phyloP scores from a whole-genome alignment of 2,113 vertebrate species.

The Scatophagus argus region DNA sequence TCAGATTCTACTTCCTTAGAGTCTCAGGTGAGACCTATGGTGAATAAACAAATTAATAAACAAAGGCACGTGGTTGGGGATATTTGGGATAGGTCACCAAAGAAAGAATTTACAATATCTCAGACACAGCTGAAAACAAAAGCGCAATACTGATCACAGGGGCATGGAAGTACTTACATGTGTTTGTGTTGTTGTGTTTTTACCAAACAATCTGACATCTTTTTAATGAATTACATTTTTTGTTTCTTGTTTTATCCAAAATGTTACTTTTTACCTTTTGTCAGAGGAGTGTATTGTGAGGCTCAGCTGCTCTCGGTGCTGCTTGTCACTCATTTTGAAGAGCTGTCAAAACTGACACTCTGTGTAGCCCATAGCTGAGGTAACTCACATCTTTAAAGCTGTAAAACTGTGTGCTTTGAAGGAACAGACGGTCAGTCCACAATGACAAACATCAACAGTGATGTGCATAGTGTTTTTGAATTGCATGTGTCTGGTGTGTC shows the following conservation, averaged over 20 bases:
- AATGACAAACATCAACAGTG: slow-evolving; percentile 35
- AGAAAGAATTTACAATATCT: neutral
- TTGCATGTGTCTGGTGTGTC: neutral
- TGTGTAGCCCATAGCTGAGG: slow-evolving; percentile 32
- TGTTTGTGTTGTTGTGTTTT: neutral
- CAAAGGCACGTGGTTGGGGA: neutral
- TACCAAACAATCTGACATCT: neutral
- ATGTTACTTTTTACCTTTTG: slow-evolving; percentile 15
- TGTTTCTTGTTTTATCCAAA: neutral
- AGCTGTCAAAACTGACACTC: slow-evolving; percentile 24
- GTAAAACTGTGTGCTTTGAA: slow-evolving; percentile 3
- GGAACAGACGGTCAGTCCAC: slow-evolving; percentile 27
- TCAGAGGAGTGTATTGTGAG: slow-evolving; percentile 3
- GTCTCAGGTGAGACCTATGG: neutral
- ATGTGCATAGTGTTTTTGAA: slow-evolving; percentile 13
- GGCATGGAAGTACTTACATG: neutral
- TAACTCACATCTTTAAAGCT: slow-evolving; percentile 21
- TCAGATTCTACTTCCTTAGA: neutral
- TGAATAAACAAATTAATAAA: neutral
- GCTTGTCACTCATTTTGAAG: slow-evolving; percentile 57
- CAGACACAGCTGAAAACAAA: neutral
- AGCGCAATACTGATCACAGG: neutral
- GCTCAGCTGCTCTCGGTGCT: slow-evolving; percentile 51
- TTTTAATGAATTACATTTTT: neutral
- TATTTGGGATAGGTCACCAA: neutral